A percentile compares a stretch with the other conserved stretches of the same genome.
Conservation (phyloP, 2,888 invertebrate genomes). For the Tipula helvola region DNA sequence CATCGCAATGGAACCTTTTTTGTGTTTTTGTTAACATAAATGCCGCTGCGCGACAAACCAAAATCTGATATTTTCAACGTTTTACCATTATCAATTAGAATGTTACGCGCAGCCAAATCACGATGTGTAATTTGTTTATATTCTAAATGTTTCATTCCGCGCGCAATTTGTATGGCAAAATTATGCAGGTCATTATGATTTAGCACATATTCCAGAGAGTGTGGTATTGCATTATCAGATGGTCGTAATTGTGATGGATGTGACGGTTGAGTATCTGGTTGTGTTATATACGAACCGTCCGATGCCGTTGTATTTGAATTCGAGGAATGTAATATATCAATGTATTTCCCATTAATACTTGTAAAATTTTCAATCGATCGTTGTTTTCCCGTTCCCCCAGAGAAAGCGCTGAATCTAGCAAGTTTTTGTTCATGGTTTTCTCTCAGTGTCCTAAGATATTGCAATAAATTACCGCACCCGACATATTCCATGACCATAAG, state of each 20-base stretch:
- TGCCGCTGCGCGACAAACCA: constrained; percentile 60
- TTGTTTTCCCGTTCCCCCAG: background rate
- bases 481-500: constrained; percentile 69
- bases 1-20: constrained; percentile 60
- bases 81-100: constrained; percentile 58
- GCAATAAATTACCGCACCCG: constrained; percentile 55
- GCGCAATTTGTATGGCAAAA: constrained; percentile 68
- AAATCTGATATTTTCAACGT: constrained; percentile 71
- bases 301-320: constrained; percentile 26
- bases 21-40: constrained; percentile 50
- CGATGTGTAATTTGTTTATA: constrained; percentile 57
- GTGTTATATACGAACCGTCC: constrained; percentile 40
- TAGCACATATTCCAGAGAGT: constrained; percentile 30
- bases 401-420: background rate
- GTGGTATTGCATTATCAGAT: constrained; percentile 25
- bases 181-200: constrained; percentile 46
- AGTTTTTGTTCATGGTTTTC: constrained; percentile 15
- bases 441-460: constrained; percentile 18
- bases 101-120: constrained; percentile 70
- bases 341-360: constrained; percentile 24
- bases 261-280: constrained; percentile 32
- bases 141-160: constrained; percentile 68
- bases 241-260: constrained; percentile 25
- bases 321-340: constrained; percentile 27
- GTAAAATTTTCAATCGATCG: background rate